These are phyloP conservation scores for Poeciliopsis turneri DNA, from an alignment of 2,797 vertebrate genomes.

Conservation along the genomic window DNA sequence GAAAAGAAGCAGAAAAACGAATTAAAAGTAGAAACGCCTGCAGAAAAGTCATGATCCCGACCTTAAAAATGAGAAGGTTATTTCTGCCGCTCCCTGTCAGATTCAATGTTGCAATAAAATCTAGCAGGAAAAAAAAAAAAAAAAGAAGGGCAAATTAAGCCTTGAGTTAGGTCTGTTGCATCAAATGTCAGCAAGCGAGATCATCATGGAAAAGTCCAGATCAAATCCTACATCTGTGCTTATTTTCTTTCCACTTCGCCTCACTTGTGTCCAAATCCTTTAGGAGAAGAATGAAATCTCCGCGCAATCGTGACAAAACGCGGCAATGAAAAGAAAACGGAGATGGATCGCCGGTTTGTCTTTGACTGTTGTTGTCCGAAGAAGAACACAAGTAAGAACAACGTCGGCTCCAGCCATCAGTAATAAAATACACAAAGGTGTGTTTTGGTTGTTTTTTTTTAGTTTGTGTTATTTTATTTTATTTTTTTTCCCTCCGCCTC, in stretches of 20 bases:
- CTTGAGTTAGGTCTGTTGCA: conserved; percentile 24
- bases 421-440: conserved; percentile 66
- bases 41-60: conserved; percentile 34
- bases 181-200: conserved; percentile 42
- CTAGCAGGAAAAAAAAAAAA: conserved; percentile 5
- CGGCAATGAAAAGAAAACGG: background rate
- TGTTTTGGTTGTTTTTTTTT: conserved; percentile 29
- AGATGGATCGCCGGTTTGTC: conserved; percentile 9
- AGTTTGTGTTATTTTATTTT: too few species aligned
- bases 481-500: background rate
- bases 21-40: conserved; percentile 7
- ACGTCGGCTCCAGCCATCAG: conserved; percentile 58
- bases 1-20: background rate
- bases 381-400: conserved; percentile 44
- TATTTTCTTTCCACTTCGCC: conserved; percentile 25
- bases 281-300: conserved; percentile 39
- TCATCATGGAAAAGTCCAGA: conserved; percentile 25
- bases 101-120: conserved; percentile 30
- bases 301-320: conserved; percentile 29
- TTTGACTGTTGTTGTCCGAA: conserved; percentile 34
- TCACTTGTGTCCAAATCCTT: conserved; percentile 15
- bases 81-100: conserved; percentile 36
- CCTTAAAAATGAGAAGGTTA: conserved; percentile 38
- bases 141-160: conserved; percentile 10
- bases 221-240: conserved; percentile 40